Evolutionary conservation across 2,888 invertebrate species (phyloP).

Genomic region (Nasonia oneida): DNA sequence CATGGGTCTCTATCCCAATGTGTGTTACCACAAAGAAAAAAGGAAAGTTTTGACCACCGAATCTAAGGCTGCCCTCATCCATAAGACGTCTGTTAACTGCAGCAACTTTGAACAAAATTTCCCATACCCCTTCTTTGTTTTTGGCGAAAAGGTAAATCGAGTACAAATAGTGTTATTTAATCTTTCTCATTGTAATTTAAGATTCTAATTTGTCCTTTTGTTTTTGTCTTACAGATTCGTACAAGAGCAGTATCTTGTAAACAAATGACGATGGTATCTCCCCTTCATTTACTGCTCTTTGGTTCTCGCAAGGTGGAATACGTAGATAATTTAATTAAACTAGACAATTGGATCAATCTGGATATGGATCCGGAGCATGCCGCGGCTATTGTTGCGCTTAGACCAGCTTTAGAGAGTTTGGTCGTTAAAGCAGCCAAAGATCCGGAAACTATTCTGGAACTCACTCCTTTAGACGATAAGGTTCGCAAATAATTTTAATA

Average conservation of each 20-base stretch:
- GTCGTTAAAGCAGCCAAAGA: conserved; percentile 89
- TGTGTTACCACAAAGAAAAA: conserved; percentile 97
- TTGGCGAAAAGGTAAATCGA: conserved; percentile 92
- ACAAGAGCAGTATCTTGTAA: conserved; percentile 97
- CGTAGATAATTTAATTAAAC: conserved; percentile 86
- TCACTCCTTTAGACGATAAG: conserved; percentile 84
- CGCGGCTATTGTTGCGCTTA: conserved; percentile 89
- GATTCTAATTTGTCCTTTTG: conserved; percentile 81
- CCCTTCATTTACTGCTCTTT: conserved; percentile 94
- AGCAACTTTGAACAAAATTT: conserved; percentile 91
- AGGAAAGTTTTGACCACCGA: conserved; percentile 97
- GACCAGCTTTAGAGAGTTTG: conserved; percentile 93
- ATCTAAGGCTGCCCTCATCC: conserved; percentile 95
- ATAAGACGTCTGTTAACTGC: conserved; percentile 98
- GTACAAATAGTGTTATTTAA: background rate
- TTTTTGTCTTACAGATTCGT: conserved; percentile 83
- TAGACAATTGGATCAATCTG: conserved; percentile 97
- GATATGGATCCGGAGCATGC: conserved; percentile 90
- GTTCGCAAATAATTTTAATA: conserved; percentile 75
- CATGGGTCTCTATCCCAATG: conserved; percentile 97
- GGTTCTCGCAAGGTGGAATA: conserved; percentile 93
- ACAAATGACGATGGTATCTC: conserved; percentile 97
- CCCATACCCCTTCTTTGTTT: conserved; percentile 97
- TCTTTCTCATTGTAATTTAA: background rate
- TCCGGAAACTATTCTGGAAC: conserved; percentile 88